Conservation (phyloP, 1,140 invertebrate species). For the Cydia fagiglandana region DNA sequence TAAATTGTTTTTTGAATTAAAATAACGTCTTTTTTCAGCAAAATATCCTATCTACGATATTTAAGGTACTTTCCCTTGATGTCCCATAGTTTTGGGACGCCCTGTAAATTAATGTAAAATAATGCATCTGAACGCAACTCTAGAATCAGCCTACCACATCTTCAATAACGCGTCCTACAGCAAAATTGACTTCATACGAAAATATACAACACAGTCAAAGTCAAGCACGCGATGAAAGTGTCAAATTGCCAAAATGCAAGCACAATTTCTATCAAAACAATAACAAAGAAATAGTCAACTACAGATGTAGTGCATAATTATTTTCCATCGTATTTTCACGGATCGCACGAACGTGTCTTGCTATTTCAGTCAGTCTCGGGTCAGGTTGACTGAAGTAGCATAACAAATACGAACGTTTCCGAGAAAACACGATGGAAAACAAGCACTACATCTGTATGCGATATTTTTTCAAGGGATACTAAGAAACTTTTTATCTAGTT, state of each 20-base stretch:
- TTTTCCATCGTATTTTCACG: no score
- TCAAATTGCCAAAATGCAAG: conserved; percentile 12
- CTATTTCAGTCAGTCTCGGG: no score
- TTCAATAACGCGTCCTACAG: background rate
- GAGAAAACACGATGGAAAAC: no score
- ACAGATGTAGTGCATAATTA: background rate
- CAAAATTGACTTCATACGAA: conserved; percentile 17
- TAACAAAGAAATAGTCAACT: background rate
- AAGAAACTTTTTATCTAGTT: background rate
- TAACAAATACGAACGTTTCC: no score
- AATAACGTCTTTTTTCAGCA: no score
- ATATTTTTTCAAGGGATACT: background rate
- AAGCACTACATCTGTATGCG: background rate
- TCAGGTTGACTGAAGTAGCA: no score
- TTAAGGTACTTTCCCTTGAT: no score
- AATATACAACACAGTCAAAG: conserved; percentile 19
- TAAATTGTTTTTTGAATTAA: no score
- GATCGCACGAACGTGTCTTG: no score
- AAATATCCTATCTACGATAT: no score
- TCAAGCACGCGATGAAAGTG: conserved; percentile 14
- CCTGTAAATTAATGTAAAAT: background rate
- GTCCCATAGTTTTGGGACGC: no score
- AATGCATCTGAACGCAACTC: background rate
- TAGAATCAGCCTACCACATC: background rate
- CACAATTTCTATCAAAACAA: background rate